Evolutionary conservation across 1,140 invertebrate genomes (phyloP), one percentile per base, ranked within the genome.

Genomic region (Polypedilum vanderplanki): DNA sequence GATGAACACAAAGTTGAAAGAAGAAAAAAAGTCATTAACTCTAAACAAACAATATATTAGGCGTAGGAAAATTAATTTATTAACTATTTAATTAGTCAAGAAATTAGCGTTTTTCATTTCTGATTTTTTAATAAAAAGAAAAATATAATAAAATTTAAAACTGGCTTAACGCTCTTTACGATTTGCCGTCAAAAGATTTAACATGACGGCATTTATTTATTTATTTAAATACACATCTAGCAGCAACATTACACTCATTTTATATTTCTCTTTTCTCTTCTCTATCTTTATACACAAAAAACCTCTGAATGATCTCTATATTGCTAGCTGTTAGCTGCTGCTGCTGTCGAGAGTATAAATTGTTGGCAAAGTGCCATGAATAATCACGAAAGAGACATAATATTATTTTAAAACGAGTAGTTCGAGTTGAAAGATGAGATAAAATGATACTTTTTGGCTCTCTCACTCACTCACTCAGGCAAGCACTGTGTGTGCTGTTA

Each of bases 51-150:
- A 70, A 70, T 70, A 70, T 70, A 70, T 70, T 70, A 70, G 10
- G 65, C 65, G 65, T 20, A 70, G 65, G 18, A 70, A 70, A 70
- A 70, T 70, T 70, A 70, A 70, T 70, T 70, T 70, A 70, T 70
- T 70, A 70, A 70, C 65, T 70, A 70, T 70, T 70, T 70, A 70
- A 70, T 70, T 70, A 70, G 65, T 70, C 65, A 70, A 70, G 20
- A 70, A 70, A 70, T 70, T 70, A 70, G 65, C 20, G 17, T 70
- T 70, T 70, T 22, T 57, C n/a, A 22, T 18, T 57, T 57, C 46
- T 18, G 9, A 0, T 17, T 22, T 70, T 70, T 22, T 22, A n/a
- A n/a, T n/a, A 10, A 20, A 7, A 18, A 20, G 0, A 70, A 9
- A 22, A n/a, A 18, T 70, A 20, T 57, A 57, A 57, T 15, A 57